Conservation (phyloP, 1,140 invertebrate genomes). For the Monomorium pharaonis region DNA sequence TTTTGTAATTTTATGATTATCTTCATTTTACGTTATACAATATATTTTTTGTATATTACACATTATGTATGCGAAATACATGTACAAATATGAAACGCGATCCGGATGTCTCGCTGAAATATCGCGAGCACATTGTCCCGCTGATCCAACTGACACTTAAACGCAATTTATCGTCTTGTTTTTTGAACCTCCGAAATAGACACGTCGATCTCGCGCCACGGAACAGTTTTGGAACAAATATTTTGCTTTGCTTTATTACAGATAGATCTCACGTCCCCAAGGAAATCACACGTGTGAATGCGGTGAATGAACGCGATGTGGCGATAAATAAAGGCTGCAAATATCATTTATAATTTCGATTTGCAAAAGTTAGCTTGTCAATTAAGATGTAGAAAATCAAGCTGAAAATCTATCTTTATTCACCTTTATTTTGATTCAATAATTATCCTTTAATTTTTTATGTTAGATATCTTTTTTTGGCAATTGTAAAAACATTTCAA, state of each 20-base stretch:
- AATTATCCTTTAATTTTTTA: neutral
- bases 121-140: neutral
- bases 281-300: neutral
- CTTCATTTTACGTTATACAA: neutral
- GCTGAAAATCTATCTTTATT: neutral
- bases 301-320: neutral
- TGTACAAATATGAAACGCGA: neutral
- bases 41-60: no score
- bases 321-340: neutral
- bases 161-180: constrained; percentile 26
- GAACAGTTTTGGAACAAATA: neutral
- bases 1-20: neutral
- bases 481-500: no score
- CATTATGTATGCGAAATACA: neutral
- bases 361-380: neutral
- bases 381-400: constrained; percentile 6
- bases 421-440: neutral
- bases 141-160: neutral
- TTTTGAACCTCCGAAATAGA: constrained; percentile 32
- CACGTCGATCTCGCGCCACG: neutral
- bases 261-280: neutral
- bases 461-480: neutral
- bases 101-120: constrained; percentile 18
- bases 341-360: neutral
- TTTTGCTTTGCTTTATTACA: neutral